Evolutionary conservation across 2,888 invertebrate species (phyloP), one percentile per base, ranked within the genome.

Genomic region (Dorcus hopei): DNA sequence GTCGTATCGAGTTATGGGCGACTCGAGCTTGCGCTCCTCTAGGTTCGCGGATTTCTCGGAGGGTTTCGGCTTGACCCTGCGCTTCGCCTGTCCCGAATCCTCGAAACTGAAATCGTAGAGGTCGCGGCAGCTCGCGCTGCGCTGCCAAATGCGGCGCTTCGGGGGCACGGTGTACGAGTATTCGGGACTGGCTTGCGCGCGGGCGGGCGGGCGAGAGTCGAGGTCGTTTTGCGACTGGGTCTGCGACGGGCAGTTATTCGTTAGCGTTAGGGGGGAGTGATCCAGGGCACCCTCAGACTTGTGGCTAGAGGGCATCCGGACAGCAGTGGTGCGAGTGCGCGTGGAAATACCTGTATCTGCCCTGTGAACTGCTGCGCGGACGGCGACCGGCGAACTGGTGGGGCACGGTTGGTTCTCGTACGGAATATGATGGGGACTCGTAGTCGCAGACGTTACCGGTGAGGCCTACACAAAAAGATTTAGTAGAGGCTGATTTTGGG

Each of bases 101-200:
- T 88, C 87, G 77, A 88, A 88, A 78, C 86, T 87, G 75, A 86
- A 88, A 76, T 90, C 90, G 74, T 89, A 88, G 61, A 93, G 82
- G 74, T 92, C 91, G 79, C 90, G 88, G 79, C 91, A 91, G 72
- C 90, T 90, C 70, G 89, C 88, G 75, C 90, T 90, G 73, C 91
- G 88, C 64, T 90, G 87, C 89, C 90, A 90, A 59, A 83, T 77
- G 71, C 82, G 81, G 65, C 80, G 78, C 72, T 81, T 79, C 9
- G 52, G 39, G 1, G 45, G 39, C 6, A 23, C 59, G 11, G 68
- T 65, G 61, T 71, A 69, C 38, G 66, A 65, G 64, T 73, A 70
- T 58, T 74, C 72, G 64, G 72, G 65, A 52, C 63, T 65, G 57
- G 63, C 65, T 61, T 70, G 66, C 57, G 63, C 60, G 45, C 62